Base-by-base conservation (phyloP, 2,113 vertebrate genomes). In the Cynoglossus semilaevis region DNA sequence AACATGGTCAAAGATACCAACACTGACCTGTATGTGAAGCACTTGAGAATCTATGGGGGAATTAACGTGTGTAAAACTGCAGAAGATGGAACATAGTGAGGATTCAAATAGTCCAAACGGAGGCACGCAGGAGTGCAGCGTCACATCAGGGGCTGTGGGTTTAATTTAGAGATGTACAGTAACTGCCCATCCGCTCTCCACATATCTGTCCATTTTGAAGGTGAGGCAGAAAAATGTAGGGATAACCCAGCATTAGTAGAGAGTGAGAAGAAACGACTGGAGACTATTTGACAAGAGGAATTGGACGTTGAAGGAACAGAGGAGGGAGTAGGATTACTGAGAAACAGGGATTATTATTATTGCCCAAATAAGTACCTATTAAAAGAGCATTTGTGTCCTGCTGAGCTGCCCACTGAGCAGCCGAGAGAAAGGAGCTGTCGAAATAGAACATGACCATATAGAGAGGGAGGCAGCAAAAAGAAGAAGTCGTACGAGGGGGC, bases 371-470 rank as follows among this genome's bases (percentile, higher is more conserved):
- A 76, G 88, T 88, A 86, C 74, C 61, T 85, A 83, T 85, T 72
- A 82, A 82, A 73, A 67, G 64, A 67, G 77, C 70, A 75, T 60
- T 16, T 68, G 74, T 80, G 80, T 76, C 86, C 82, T 17, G 66
- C 60, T 80, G 72, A 77, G 76, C 79, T 61, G 19, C 68, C 13
- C 81, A 83, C 70, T 76, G 84, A 79, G 72, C 70, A 72, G 77
- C 64, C 72, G 62, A 67, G 45, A 77, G 79, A 75, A 70, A 61
- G 36, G 38, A 76, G 77, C 64, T 47, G 56, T 72, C 58, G 76
- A 89, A 87, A 88, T 62, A 85, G 86, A 89, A 89, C 88, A 88
- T 86, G 88, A 85, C 88, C 88, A 80, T 89, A 88, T 88, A 88
- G 82, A 89, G 88, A 80, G 59, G 77, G 56, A 53, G 72, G 64